phyloP scores from a whole-genome alignment of 2,797 vertebrate species.

The Gymnoscopelus braueri region DNA sequence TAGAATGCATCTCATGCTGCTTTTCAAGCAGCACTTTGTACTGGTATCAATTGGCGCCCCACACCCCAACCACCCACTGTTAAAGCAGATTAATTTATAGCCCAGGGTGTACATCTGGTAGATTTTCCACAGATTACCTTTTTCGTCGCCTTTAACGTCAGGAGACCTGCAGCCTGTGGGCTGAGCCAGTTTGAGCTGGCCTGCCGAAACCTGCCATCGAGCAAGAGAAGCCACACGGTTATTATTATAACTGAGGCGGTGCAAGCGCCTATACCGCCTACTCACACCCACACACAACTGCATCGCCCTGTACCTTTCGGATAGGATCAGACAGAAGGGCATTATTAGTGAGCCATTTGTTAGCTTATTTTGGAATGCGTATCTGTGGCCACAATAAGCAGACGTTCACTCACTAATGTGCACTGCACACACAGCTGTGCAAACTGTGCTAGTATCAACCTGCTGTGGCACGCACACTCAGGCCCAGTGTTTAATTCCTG shows the following conservation, averaged over 20 bases:
- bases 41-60: too few species aligned
- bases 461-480: not conserved
- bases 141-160: not conserved
- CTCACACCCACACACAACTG: slow-evolving; percentile 28
- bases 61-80: too few species aligned
- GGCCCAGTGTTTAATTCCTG: not conserved
- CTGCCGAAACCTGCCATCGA: slow-evolving; percentile 54
- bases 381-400: slow-evolving; percentile 5
- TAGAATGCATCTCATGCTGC: too few species aligned
- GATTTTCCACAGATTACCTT: too few species aligned
- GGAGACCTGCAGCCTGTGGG: not conserved
- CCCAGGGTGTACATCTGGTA: too few species aligned
- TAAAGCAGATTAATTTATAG: too few species aligned
- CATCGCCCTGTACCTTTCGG: not conserved
- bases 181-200: slow-evolving; percentile 9
- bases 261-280: not conserved
- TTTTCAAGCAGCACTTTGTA: too few species aligned
- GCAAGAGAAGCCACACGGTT: not conserved
- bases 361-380: not conserved
- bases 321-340: not conserved
- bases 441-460: not conserved
- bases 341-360: slow-evolving; percentile 8
- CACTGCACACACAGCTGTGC: not conserved
- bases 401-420: not conserved
- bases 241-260: slow-evolving; percentile 27